phyloP scores from a whole-genome alignment of 2,888 invertebrate species.

The Tinea pellionella region DNA sequence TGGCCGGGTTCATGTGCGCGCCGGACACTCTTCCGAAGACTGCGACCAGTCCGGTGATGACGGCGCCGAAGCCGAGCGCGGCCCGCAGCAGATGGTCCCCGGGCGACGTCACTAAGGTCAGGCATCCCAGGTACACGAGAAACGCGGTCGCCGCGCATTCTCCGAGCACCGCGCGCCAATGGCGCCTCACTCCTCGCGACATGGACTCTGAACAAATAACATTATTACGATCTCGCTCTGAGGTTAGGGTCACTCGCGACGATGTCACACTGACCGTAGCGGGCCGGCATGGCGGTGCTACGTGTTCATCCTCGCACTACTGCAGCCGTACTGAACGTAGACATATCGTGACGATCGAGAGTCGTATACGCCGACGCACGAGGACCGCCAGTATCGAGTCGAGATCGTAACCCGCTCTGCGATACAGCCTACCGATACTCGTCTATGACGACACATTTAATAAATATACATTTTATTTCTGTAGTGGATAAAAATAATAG shows the following conservation, averaged over 20 bases:
- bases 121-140: conserved; percentile 78
- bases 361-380: background rate
- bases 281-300: background rate
- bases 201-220: background rate
- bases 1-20: conserved; percentile 83
- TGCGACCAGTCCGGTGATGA: conserved; percentile 30
- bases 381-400: background rate
- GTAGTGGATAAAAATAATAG: background rate
- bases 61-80: conserved; percentile 45
- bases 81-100: conserved; percentile 34
- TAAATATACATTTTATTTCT: background rate
- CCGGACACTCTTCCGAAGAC: conserved; percentile 79
- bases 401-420: background rate
- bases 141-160: conserved; percentile 76
- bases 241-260: background rate
- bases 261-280: background rate
- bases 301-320: background rate
- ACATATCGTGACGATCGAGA: background rate
- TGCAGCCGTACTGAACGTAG: background rate
- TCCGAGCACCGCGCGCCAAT: conserved; percentile 47
- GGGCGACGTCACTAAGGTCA: conserved; percentile 47
- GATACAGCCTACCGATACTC: background rate
- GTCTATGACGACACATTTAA: background rate
- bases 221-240: background rate
- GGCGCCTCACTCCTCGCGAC: conserved; percentile 21